A percentile compares a stretch with the other conserved stretches of the same genome.
These are phyloP conservation scores for Vidua chalybeata DNA, from an alignment of 2,113 vertebrate genomes.

Conservation along the genomic window DNA sequence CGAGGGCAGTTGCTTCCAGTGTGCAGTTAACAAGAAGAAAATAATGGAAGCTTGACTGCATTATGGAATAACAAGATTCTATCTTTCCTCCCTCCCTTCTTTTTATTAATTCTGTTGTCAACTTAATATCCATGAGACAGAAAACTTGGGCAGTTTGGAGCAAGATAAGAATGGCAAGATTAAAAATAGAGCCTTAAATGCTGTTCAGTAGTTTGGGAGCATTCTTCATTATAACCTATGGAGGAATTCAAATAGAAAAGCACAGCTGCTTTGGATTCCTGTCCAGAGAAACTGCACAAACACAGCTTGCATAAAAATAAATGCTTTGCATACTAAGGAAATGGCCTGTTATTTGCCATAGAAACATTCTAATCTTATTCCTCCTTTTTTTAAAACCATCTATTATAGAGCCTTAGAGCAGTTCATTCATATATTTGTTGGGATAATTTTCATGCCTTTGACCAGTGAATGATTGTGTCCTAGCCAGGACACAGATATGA, in stretches of 20 bases:
- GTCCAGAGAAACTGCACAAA: slow-evolving; percentile 11
- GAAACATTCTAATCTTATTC: neutral
- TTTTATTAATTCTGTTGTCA: neutral
- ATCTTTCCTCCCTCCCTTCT: neutral
- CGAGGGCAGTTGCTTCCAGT: neutral
- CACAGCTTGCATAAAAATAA: slow-evolving; percentile 44
- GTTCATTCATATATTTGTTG: neutral
- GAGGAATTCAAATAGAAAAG: slow-evolving; percentile 24
- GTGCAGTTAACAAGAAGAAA: neutral
- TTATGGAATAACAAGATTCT: neutral
- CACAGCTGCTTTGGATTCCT: slow-evolving; percentile 49
- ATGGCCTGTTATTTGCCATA: neutral
- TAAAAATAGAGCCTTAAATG: slow-evolving; percentile 10
- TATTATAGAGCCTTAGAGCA: neutral
- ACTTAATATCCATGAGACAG: neutral
- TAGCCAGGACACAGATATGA: neutral
- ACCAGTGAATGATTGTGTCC: neutral
- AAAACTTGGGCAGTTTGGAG: neutral
- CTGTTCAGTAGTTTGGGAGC: neutral
- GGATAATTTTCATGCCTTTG: neutral
- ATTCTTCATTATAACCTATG: neutral
- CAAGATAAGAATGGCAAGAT: neutral
- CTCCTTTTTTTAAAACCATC: neutral
- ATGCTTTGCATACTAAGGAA: slow-evolving; percentile 31
- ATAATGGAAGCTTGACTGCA: neutral